These are phyloP conservation scores for Nasonovia ribisnigri DNA, from an alignment of 2,888 invertebrate genomes.

Conservation along the genomic window DNA sequence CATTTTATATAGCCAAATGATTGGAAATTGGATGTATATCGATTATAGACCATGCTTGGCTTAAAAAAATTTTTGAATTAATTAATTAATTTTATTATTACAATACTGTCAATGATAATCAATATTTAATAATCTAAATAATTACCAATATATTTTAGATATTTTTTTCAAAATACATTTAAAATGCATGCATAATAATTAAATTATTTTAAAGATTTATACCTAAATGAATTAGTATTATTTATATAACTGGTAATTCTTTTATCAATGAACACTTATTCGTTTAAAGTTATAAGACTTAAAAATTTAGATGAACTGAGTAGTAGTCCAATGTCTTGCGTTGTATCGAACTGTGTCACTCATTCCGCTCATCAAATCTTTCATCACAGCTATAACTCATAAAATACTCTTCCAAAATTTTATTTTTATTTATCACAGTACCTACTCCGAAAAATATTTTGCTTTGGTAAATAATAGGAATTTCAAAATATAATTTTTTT, in stretches of 20 bases:
- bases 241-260: not conserved
- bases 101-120: no score
- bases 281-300: not conserved
- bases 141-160: no score
- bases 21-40: slow-evolving; percentile 27
- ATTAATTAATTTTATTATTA: not conserved
- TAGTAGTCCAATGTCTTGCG: not conserved
- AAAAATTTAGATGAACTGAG: not conserved
- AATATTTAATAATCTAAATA: no score
- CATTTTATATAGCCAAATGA: slow-evolving; percentile 27
- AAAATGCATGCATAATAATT: no score
- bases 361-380: not conserved
- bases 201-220: not conserved
- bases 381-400: not conserved
- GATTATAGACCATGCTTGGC: slow-evolving; percentile 43
- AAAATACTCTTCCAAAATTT: not conserved
- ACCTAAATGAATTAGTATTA: not conserved
- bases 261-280: not conserved
- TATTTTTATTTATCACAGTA: not conserved
- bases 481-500: not conserved
- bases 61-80: not conserved
- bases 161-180: no score
- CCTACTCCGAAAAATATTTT: not conserved
- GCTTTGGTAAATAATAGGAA: no score
- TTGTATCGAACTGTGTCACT: no score